Base-by-base conservation (phyloP, 2,797 vertebrate genomes). In the Rhadinocentrus ornatus region DNA sequence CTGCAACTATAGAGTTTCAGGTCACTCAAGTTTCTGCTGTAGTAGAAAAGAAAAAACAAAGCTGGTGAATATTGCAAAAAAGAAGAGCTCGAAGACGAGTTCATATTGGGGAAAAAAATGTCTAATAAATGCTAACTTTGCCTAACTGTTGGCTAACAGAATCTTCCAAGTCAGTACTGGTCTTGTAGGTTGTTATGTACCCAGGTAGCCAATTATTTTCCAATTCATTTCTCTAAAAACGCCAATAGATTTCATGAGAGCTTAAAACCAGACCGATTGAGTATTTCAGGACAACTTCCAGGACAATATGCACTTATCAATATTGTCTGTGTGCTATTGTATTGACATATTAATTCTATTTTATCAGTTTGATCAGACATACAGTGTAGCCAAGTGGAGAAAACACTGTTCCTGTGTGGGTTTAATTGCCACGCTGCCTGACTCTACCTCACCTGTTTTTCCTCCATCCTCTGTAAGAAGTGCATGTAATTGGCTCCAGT, bases 351-450 rank as follows among this genome's bases (percentile, higher is more conserved):
- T 84, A 80, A 63, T 64, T 73, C 76, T 73, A 78, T 78, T 62
- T 53, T 64, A 24, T 39, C 4, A 73, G 73, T 90, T 86, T 88
- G 82, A 89, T 90, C 82, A 80, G 77, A 74, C 61, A 37, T 64
- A 57, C 53, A 72, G 81, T 73, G 50, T 46, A 87, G 78, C 7
- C 65, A 52, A 55, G 67, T 73, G 67, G 78, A 81, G 78, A 84
- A 88, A 83, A 78, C 83, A 82, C 66, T 70, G 78, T 60, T 82
- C 81, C 84, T 59, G 85, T 90, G 85, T 89, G 86, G 84, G 87
- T 89, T 91, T 92, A 92, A 93, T 92, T 91, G 86, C 87, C 83
- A 79, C 54, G 70, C 80, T 84, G 78, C 82, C 80, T 87, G 85
- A 85, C 85, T 82, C 86, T 81, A 82, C 86, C 75, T 84, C 75